A percentile compares a stretch with the other conserved stretches of the same genome.
These are phyloP conservation scores for Ips typographus DNA, from an alignment of 1,140 invertebrate genomes.

Conservation along the genomic window DNA sequence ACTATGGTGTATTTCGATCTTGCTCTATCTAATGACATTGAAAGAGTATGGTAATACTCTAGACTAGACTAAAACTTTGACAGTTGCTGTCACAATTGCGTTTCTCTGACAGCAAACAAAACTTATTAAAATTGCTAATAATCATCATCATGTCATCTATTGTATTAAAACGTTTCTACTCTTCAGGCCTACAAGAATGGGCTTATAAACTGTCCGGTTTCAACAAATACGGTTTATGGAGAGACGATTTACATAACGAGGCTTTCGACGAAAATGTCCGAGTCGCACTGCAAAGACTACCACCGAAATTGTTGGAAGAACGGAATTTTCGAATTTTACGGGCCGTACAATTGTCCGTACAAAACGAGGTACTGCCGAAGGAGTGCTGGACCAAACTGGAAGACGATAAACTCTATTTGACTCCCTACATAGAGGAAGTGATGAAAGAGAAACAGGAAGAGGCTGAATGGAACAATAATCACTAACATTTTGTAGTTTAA, in stretches of 20 bases:
- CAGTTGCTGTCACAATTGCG: no score
- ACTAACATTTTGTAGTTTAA: no score
- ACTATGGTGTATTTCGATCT: no score
- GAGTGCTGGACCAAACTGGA: constrained; percentile 87
- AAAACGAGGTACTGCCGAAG: constrained; percentile 77
- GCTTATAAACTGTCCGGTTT: constrained; percentile 70
- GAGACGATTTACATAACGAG: constrained; percentile 70
- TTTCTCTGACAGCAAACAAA: no score
- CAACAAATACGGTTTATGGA: constrained; percentile 76
- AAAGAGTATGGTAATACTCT: no score
- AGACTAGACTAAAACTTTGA: no score
- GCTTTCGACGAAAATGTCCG: constrained; percentile 63
- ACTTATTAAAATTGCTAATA: neutral
- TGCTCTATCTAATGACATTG: no score
- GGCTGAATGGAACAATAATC: no score
- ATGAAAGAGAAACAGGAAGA: neutral
- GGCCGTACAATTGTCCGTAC: constrained; percentile 63
- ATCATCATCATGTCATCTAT: neutral
- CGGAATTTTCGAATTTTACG: constrained; percentile 60
- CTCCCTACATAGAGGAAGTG: neutral
- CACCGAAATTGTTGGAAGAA: constrained; percentile 70
- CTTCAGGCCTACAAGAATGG: constrained; percentile 60
- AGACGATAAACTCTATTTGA: constrained; percentile 78
- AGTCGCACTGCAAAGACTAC: constrained; percentile 79
- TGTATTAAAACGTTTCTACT: constrained; percentile 44